Conservation (phyloP, 2,888 invertebrate genomes). For the Alentia gelatinosa region DNA sequence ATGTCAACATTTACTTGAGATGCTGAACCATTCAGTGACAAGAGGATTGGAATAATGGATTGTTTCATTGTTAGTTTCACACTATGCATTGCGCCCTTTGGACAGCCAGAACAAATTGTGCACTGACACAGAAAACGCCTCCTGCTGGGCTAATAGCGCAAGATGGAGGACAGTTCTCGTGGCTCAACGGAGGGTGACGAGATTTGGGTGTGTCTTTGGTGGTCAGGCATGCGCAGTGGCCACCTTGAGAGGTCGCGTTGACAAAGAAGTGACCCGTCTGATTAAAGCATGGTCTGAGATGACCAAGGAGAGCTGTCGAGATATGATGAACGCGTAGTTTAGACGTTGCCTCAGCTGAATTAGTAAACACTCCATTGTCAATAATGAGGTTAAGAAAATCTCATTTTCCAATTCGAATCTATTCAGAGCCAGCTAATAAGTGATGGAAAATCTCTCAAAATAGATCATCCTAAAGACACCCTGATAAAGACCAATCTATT, state of each 20-base stretch:
- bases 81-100: not conserved
- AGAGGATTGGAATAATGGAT: not conserved
- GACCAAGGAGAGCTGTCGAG: no score
- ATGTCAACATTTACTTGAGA: not conserved
- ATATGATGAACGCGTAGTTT: no score
- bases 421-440: no score
- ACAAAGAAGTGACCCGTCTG: not conserved
- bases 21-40: not conserved
- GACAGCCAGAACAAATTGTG: conserved; percentile 23
- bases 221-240: not conserved
- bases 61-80: not conserved
- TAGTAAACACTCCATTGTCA: no score
- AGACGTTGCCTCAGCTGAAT: no score
- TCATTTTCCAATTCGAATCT: no score
- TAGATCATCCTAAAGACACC: no score
- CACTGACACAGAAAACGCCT: not conserved
- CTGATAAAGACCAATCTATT: no score
- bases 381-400: no score
- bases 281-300: no score
- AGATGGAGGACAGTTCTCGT: not conserved
- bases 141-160: not conserved
- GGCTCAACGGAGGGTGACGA: not conserved
- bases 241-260: not conserved
- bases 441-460: no score
- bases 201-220: not conserved